phyloP scores from a whole-genome alignment of 2,888 invertebrate species.

The Melikaiella ostensackeni region DNA sequence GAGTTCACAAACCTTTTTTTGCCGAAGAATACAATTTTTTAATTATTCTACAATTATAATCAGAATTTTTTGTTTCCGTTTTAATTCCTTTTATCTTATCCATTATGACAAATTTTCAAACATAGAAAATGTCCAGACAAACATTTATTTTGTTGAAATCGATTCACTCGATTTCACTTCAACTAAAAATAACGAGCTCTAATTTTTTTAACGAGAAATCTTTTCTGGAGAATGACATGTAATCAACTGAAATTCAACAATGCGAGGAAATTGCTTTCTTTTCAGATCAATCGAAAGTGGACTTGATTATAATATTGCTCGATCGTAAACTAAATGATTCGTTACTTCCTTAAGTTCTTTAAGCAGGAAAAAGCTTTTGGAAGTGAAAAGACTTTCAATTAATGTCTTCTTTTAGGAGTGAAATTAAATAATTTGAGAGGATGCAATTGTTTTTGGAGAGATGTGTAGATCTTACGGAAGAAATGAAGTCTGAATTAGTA shows the following conservation, averaged over 20 bases:
- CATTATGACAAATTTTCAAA: no score
- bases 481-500: no score
- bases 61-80: no score
- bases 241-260: conserved; percentile 25
- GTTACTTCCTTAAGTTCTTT: background rate
- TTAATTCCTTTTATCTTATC: background rate
- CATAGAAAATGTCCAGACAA: background rate
- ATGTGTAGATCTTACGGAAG: background rate
- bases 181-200: background rate
- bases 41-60: no score
- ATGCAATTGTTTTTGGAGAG: background rate
- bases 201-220: background rate
- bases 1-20: no score
- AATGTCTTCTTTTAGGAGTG: background rate
- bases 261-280: conserved; percentile 24
- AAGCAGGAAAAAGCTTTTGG: background rate
- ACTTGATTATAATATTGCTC: background rate
- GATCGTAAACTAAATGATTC: background rate
- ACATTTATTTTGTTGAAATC: background rate
- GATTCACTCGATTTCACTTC: background rate
- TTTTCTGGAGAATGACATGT: background rate
- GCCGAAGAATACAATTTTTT: no score
- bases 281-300: background rate
- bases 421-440: background rate
- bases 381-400: background rate